Evolutionary conservation across 2,888 invertebrate genomes (phyloP), one percentile per base, ranked within the genome.

Genomic region (Aphodius granarius): DNA sequence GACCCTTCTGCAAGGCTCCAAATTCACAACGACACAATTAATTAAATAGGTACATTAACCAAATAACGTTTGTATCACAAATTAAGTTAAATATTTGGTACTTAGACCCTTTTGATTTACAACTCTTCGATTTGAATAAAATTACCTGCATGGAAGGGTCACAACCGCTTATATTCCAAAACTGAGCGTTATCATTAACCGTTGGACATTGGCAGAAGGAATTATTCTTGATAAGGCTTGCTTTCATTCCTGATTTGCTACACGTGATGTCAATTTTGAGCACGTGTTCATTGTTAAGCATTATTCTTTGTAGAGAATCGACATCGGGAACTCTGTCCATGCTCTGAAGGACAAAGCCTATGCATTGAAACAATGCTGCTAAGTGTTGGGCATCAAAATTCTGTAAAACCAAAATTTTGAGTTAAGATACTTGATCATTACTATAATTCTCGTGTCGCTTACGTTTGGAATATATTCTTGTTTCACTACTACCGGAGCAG

Each of bases 81-180:
- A n/a, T n/a, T n/a, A n/a, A n/a, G n/a, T n/a, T n/a, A n/a, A n/a
- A n/a, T n/a, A n/a, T n/a, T n/a, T n/a, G n/a, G n/a, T n/a, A n/a
- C n/a, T n/a, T n/a, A n/a, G n/a, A n/a, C n/a, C n/a, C n/a, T n/a
- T n/a, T n/a, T n/a, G n/a, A n/a, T n/a, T n/a, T n/a, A n/a, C n/a
- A n/a, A n/a, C n/a, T n/a, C n/a, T 66, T 17, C 21, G 23, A 20
- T 23, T 23, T n/a, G 23, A 19, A 20, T 13, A 9, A 21, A 23
- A 19, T 73, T 73, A 74, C 74, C 63, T 63, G 63, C 17, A 74
- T 19, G n/a, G 64, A 20, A n/a, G 70, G 74, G n/a, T 68, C 68
- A 68, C 74, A 74, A 18, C 63, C 63, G 15, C 74, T 74, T 20
- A 70, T 74, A 21, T 74, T 70, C 70, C 70, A 68, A 21, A 74